phyloP scores from a whole-genome alignment of 1,140 invertebrate genomes.

The Bombus impatiens region DNA sequence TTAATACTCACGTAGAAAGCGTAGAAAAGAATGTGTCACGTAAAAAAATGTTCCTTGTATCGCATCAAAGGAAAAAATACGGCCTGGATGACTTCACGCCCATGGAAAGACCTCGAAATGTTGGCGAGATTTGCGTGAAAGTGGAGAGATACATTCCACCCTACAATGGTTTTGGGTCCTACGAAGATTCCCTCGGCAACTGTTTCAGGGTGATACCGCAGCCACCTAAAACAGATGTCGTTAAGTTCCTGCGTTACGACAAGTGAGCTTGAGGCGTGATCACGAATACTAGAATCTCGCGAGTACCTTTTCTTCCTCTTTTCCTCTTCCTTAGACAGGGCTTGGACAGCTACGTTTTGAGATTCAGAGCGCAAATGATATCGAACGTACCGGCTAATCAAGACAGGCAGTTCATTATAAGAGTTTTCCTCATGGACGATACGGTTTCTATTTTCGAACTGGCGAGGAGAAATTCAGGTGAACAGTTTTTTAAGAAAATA shows the following conservation, averaged over 20 bases:
- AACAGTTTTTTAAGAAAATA: neutral
- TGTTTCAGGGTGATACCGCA: constrained; percentile 90
- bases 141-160: constrained; percentile 87
- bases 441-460: constrained; percentile 92
- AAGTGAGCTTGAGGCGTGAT: constrained; percentile 78
- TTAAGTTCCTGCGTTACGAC: constrained; percentile 91
- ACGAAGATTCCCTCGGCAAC: constrained; percentile 94
- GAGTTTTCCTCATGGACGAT: constrained; percentile 92
- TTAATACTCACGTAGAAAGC: neutral
- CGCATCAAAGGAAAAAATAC: constrained; percentile 73
- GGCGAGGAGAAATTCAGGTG: constrained; percentile 89
- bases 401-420: constrained; percentile 90
- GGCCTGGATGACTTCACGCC: constrained; percentile 85
- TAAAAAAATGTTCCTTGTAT: constrained; percentile 1
- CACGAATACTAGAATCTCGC: neutral
- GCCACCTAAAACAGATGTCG: constrained; percentile 88
- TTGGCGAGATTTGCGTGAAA: constrained; percentile 75
- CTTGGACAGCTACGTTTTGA: constrained; percentile 89
- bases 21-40: too few species aligned
- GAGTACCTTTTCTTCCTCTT: constrained; percentile 21
- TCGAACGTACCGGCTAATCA: constrained; percentile 87
- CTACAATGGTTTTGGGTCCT: constrained; percentile 93
- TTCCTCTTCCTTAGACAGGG: constrained; percentile 82
- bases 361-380: constrained; percentile 90
- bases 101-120: constrained; percentile 79